A percentile compares a stretch with the other conserved stretches of the same genome.
These are phyloP conservation scores for Leptopilina myrica DNA, from an alignment of 2,888 invertebrate species.

Conservation along the genomic window DNA sequence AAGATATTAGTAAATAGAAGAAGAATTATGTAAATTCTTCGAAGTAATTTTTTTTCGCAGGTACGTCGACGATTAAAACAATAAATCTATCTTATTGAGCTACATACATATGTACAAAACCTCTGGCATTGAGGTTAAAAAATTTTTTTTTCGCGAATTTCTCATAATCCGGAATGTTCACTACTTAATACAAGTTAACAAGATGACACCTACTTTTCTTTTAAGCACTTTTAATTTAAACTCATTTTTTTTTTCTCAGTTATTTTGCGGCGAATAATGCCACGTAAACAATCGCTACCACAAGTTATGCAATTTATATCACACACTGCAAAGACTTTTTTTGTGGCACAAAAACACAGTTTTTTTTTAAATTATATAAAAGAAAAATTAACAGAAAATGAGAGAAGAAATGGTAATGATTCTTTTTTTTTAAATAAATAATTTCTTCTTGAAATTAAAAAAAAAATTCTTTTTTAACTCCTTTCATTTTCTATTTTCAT, in stretches of 20 bases:
- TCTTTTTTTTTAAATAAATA: no score
- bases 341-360: conserved; percentile 8
- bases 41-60: conserved; percentile 52
- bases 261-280: conserved; percentile 11
- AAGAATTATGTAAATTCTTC: conserved; percentile 1
- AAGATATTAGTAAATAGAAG: neutral
- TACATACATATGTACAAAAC: conserved; percentile 76
- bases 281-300: conserved; percentile 6
- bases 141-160: conserved; percentile 54
- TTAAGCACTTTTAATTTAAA: neutral
- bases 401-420: neutral
- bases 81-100: conserved; percentile 75
- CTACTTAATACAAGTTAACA: conserved; percentile 46
- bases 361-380: neutral
- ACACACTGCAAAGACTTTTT: conserved; percentile 10
- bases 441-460: no score
- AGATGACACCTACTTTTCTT: conserved; percentile 20
- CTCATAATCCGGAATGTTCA: conserved; percentile 64
- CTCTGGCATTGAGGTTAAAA: conserved; percentile 63
- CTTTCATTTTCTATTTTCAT: no score
- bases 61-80: conserved; percentile 73
- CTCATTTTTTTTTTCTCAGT: neutral
- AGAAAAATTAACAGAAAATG: neutral
- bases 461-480: no score
- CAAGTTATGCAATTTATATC: conserved; percentile 16